Base-by-base conservation (phyloP, 2,888 invertebrate species). In the Amphipyra tragopoginis region DNA sequence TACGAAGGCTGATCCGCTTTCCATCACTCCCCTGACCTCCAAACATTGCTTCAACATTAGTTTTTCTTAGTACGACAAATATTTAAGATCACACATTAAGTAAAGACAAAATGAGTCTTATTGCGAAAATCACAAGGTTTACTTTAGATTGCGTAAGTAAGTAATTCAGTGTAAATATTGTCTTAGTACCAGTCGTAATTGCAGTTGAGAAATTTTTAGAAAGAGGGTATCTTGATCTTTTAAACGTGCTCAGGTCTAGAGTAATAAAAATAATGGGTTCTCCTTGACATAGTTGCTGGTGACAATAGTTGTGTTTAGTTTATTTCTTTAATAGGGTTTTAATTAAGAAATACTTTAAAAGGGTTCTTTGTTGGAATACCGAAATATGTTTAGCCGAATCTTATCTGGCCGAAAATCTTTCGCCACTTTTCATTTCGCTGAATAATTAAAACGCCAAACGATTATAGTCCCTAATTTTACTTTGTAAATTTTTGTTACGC, bases 221-320 rank as follows among this genome's bases (percentile, higher is more conserved):
- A 60, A 62, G 63, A 69, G 47, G 52, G 38, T 60, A 76, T 75
- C 62, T 71, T 9, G 0, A 56, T 64, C 51, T 77, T 10, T 10
- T 10, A 56, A 40, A 39, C 56, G 53, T 59, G 56, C 29, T 54
- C 5, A 3, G 36, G 11, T 21, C 34, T 43, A n/a, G 33, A 48
- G 55, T 45, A 58, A 53, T 56, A 45, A 51, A 56, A 42, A 6
- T 47, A 71, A 55, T 40, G 53, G 10, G 0, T 2, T 43, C 29
- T 9, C 75, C 77, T 77, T 75, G 75, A 70, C 75, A 73, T 39
- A 36, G 47, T 75, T 59, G 42, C 54, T 42, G 21, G 9, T 14
- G 51, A 55, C 43, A 60, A 62, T 8, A 33, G n/a, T 39, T 39
- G 39, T 39, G 2, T 33, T 6, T 9, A 5, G 1, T 33, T 33